Conservation (phyloP, 2,113 vertebrate species). For the Syrmaticus mikado region DNA sequence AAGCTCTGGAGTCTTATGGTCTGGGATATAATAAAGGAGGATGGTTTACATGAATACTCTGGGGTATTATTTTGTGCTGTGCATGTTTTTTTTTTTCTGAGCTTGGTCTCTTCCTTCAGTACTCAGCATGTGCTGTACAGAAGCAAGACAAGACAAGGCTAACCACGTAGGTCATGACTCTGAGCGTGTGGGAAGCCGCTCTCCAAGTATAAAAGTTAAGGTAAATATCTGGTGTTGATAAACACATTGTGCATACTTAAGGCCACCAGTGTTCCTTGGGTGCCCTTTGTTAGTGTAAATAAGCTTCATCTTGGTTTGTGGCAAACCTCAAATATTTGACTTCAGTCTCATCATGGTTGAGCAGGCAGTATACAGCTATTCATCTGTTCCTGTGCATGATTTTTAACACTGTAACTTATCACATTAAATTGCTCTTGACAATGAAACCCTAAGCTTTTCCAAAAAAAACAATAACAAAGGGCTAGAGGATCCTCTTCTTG, state of each 20-base stretch:
- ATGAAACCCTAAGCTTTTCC: not conserved
- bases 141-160: conserved; percentile 40
- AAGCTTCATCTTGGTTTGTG: conserved; percentile 53
- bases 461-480: not conserved
- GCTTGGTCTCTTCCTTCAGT: not conserved
- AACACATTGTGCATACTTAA: conserved; percentile 7
- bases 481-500: not conserved
- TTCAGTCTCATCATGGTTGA: not conserved
- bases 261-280: conserved; percentile 11
- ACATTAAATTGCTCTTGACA: conserved; percentile 6
- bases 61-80: not conserved
- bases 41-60: not conserved
- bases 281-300: conserved; percentile 41
- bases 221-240: conserved; percentile 53
- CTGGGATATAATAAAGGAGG: not conserved
- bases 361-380: not conserved
- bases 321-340: conserved; percentile 68
- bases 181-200: conserved; percentile 20
- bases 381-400: not conserved
- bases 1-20: conserved; percentile 28
- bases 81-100: not conserved
- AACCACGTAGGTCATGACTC: conserved; percentile 47
- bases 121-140: not conserved
- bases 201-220: conserved; percentile 14
- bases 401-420: not conserved